phyloP scores from a whole-genome alignment of 2,888 invertebrate species.

The Euclidia mi region DNA sequence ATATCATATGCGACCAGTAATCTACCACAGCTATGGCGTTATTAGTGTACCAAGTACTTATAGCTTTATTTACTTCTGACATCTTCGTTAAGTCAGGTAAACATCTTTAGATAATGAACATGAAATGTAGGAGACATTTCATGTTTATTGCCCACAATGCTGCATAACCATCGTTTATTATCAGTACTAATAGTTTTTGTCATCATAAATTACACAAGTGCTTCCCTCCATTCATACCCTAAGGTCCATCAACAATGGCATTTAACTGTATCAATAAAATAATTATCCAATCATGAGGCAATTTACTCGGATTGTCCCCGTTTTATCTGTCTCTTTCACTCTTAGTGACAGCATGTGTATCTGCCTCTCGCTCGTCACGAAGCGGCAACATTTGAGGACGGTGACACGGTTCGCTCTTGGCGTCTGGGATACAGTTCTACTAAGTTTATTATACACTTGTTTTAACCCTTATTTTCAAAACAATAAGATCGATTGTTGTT shows the following conservation, averaged over 20 bases:
- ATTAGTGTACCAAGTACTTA: too few species aligned
- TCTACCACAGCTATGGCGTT: too few species aligned
- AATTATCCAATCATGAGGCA: constrained; percentile 89
- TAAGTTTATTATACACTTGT: constrained; percentile 37
- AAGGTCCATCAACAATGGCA: constrained; percentile 72
- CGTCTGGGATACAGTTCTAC: constrained; percentile 66
- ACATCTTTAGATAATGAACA: not conserved
- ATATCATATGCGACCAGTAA: too few species aligned
- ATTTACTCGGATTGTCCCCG: constrained; percentile 83
- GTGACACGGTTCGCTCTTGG: constrained; percentile 72
- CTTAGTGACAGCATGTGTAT: constrained; percentile 30
- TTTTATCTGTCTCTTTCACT: constrained; percentile 59
- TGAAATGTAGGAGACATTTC: not conserved
- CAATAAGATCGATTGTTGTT: constrained; percentile 29
- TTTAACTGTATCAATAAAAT: constrained; percentile 88
- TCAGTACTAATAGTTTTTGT: constrained; percentile 37
- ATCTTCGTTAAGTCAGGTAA: constrained; percentile 6
- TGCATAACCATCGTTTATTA: constrained; percentile 13
- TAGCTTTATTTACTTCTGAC: constrained; percentile 2
- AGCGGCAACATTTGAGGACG: constrained; percentile 74
- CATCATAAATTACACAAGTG: constrained; percentile 60
- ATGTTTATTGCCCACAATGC: constrained; percentile 8
- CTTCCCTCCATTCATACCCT: constrained; percentile 64
- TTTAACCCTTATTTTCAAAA: not conserved
- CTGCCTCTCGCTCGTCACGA: constrained; percentile 61